These are phyloP conservation scores for Enteromius thamalakanensis DNA, from an alignment of 2,797 vertebrate genomes.

Conservation along the genomic window DNA sequence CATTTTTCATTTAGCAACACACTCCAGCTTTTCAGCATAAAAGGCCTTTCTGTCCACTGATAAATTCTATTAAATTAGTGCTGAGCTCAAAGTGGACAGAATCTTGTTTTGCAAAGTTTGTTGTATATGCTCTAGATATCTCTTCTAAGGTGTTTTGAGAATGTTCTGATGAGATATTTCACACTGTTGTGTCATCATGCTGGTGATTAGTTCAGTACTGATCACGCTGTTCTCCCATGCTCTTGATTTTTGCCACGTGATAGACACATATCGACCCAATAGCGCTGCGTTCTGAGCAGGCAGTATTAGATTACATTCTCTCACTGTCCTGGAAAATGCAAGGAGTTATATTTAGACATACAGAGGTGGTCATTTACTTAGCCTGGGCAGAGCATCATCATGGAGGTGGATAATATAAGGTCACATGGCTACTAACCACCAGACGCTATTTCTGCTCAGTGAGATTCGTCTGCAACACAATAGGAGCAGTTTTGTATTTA, in stretches of 20 bases:
- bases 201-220: conserved; percentile 4
- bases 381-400: conserved; percentile 28
- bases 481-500: neutral
- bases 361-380: conserved; percentile 49
- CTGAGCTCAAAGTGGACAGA: neutral
- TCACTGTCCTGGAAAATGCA: conserved; percentile 58
- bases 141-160: neutral
- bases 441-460: conserved; percentile 28
- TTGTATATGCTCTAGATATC: neutral
- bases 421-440: conserved; percentile 8
- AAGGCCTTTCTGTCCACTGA: conserved; percentile 25
- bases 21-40: conserved; percentile 11
- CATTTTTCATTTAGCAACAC: neutral
- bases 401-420: neutral
- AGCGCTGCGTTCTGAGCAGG: conserved; percentile 18
- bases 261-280: conserved; percentile 20
- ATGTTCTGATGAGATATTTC: conserved; percentile 2
- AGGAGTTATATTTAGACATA: conserved; percentile 58
- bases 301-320: conserved; percentile 60
- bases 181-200: conserved; percentile 20
- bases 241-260: conserved; percentile 36
- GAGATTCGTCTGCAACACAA: neutral
- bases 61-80: conserved; percentile 6
- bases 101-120: neutral
- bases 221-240: neutral